Evolutionary conservation across 2,113 vertebrate genomes (phyloP), one percentile per base, ranked within the genome.

Genomic region (Archocentrus centrarchus): DNA sequence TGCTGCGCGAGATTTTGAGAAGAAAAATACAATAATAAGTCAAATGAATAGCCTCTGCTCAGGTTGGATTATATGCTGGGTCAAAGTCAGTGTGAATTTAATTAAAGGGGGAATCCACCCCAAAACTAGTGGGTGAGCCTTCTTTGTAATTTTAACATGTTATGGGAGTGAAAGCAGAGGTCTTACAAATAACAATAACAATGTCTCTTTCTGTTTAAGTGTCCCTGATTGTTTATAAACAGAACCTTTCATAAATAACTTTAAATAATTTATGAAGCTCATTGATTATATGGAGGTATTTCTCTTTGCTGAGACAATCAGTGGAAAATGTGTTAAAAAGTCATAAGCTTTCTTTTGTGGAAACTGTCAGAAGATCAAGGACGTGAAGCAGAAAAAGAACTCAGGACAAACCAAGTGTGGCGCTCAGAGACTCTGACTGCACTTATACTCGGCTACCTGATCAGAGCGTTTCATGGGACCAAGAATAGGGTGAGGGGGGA

Each of bases 61-160:
- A 20, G 24, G 18, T 53, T 20, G 24, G 66, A 70, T 70, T 70
- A 20, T 50, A 70, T 70, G 66, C 22, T 68, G 47, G 44, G 24
- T 70, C 24, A 32, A 53, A 53, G 66, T 70, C 66, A 53, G 53
- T 53, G 50, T 70, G 17, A 50, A 50, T 24, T 70, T 70, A 70
- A 32, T 53, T 50, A 17, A 53, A 70, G 44, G 44, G 66, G 44
- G 24, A 32, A 30, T 70, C 44, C 30, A 9, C 24, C 24, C 11
- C 44, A 70, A 70, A 70, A 44, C 41, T 30, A 20, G 5, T 70
- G 22, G 41, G 9, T 47, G 64, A 70, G 27, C 15, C 41, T 30
- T 30, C 64, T 70, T 50, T 50, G 15, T 70, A 17, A 70, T 70
- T 50, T 70, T 70, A 24, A 70, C 41, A 70, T 70, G 44, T 70